These are phyloP conservation scores for Xerus inauris DNA, from an alignment of 2,113 vertebrate genomes.

Conservation along the genomic window DNA sequence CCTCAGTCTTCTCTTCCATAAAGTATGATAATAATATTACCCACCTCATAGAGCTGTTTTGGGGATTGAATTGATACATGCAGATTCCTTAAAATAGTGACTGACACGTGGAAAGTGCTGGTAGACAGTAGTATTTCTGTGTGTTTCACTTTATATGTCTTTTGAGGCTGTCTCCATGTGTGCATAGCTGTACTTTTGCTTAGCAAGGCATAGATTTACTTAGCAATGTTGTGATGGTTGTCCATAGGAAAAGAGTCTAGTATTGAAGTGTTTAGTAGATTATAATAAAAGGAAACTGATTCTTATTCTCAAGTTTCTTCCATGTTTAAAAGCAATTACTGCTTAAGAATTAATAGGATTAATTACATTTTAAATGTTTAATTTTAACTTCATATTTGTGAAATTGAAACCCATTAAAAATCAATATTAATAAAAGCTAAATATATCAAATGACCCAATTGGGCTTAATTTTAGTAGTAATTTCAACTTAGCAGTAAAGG, in stretches of 20 bases:
- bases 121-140: background rate
- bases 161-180: background rate
- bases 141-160: background rate
- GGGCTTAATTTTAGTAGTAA: conserved; percentile 9
- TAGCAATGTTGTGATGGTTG: background rate
- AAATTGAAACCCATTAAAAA: conserved; percentile 28
- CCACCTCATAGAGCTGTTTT: background rate
- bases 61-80: background rate
- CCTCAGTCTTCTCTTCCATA: background rate
- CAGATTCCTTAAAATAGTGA: background rate
- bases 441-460: background rate
- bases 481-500: conserved; percentile 52
- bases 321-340: conserved; percentile 5
- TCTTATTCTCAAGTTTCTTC: background rate
- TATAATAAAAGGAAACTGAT: background rate
- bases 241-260: background rate
- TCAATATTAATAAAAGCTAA: background rate
- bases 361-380: conserved; percentile 55
- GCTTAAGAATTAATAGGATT: background rate
- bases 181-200: background rate
- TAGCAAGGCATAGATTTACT: background rate
- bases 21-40: background rate
- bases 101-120: background rate
- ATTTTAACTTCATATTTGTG: conserved; percentile 38
- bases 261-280: background rate